These are phyloP conservation scores for Thamnophis sirtalis DNA, from an alignment of 2,113 vertebrate genomes.

Conservation along the genomic window DNA sequence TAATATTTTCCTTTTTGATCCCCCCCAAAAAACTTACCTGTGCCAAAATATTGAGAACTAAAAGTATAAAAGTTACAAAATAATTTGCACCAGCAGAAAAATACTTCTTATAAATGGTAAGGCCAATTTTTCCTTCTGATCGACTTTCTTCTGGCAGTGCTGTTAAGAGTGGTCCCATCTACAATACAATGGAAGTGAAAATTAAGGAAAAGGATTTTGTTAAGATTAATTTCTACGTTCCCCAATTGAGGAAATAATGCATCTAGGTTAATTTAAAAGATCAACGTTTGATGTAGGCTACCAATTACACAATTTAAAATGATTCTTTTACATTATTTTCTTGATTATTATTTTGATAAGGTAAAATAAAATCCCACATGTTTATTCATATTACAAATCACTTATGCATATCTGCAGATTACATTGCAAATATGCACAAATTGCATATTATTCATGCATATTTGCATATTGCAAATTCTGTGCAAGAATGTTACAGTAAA, in stretches of 20 bases:
- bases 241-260: not conserved
- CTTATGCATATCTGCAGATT: no score
- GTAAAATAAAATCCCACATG: not conserved
- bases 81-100: conserved; percentile 79
- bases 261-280: not conserved
- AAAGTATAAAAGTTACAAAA: conserved; percentile 66
- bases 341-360: not conserved
- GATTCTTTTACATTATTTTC: not conserved
- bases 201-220: not conserved
- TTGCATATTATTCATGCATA: not conserved
- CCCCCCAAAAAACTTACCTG: conserved; percentile 71
- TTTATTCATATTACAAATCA: not conserved
- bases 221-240: not conserved
- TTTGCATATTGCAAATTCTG: not conserved
- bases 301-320: not conserved
- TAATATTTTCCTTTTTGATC: not conserved
- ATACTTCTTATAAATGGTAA: conserved; percentile 82
- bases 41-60: conserved; percentile 76
- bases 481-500: not conserved
- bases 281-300: not conserved
- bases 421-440: no score
- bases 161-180: conserved; percentile 73
- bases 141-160: conserved; percentile 79
- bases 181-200: not conserved
- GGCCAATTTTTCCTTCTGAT: conserved; percentile 76